These are phyloP conservation scores for Eulithis prunata DNA, from an alignment of 2,888 invertebrate species.

Conservation along the genomic window DNA sequence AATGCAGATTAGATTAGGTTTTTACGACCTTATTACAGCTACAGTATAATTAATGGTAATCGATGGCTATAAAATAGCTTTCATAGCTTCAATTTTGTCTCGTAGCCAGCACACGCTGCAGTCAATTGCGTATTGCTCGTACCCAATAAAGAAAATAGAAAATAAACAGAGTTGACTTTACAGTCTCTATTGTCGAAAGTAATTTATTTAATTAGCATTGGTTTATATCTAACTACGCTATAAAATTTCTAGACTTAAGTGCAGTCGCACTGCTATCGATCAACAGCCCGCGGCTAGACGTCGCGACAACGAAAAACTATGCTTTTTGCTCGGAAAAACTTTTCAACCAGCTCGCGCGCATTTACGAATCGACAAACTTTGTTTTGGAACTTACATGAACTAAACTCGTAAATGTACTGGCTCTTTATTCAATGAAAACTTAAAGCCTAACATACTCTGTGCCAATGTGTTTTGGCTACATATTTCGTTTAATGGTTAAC, in stretches of 20 bases:
- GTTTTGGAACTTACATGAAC: slow-evolving; percentile 41
- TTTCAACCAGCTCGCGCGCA: slow-evolving; percentile 50
- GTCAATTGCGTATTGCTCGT: slow-evolving; percentile 4
- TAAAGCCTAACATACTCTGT: slow-evolving; percentile 17
- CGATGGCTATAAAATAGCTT: slow-evolving; percentile 46
- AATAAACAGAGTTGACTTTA: not conserved
- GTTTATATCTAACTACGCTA: not conserved
- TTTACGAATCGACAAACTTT: slow-evolving; percentile 52
- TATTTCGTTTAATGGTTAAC: slow-evolving; percentile 14
- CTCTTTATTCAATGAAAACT: slow-evolving; percentile 30
- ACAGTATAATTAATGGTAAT: slow-evolving; percentile 47
- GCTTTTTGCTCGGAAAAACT: slow-evolving; percentile 61
- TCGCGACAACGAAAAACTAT: slow-evolving; percentile 69
- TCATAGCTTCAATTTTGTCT: slow-evolving; percentile 31
- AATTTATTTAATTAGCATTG: slow-evolving; percentile 1
- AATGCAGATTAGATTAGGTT: slow-evolving; percentile 47
- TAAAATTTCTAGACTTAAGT: slow-evolving; percentile 31
- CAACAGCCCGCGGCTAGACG: slow-evolving; percentile 65
- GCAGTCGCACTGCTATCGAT: slow-evolving; percentile 68
- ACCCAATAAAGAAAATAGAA: not conserved
- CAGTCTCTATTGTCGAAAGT: not conserved
- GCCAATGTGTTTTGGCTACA: slow-evolving; percentile 15
- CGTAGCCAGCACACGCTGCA: slow-evolving; percentile 18
- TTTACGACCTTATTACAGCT: slow-evolving; percentile 48
- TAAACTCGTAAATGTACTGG: slow-evolving; percentile 36